phyloP scores from a whole-genome alignment of 2,888 invertebrate species.

The Masnerella sp. region DNA sequence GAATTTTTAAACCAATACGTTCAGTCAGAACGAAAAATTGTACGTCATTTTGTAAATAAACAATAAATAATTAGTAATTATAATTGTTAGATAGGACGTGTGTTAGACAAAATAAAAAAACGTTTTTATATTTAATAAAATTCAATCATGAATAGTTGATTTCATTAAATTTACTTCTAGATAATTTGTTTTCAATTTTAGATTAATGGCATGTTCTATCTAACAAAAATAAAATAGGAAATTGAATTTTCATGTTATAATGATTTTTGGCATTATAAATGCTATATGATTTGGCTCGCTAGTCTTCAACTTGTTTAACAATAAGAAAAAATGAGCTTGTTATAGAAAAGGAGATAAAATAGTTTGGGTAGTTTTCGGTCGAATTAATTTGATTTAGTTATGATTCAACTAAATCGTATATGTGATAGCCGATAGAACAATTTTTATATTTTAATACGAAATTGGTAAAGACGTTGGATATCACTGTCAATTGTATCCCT shows the following conservation, averaged over 20 bases:
- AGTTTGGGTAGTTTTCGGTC: neutral
- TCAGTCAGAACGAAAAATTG: neutral
- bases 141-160: no score
- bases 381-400: conserved; percentile 48
- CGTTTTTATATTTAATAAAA: no score
- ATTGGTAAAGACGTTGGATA: conserved; percentile 18
- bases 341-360: neutral
- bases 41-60: conserved; percentile 21
- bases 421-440: conserved; percentile 41
- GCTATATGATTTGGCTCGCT: conserved; percentile 14
- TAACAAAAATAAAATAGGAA: no score
- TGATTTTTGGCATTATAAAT: no score
- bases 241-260: no score
- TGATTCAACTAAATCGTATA: conserved; percentile 24
- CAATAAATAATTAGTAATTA: no score
- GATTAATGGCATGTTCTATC: no score
- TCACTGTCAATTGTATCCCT: conserved; percentile 32
- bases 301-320: conserved; percentile 14
- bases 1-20: neutral
- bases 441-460: conserved; percentile 33
- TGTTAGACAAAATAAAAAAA: no score
- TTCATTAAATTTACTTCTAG: no score
- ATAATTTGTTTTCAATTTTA: no score
- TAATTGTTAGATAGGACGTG: neutral
- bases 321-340: conserved; percentile 21